A percentile compares a stretch with the other conserved stretches of the same genome.
These are phyloP conservation scores for Paraescarpia echinospica DNA, from an alignment of 1,140 invertebrate species.

Conservation along the genomic window DNA sequence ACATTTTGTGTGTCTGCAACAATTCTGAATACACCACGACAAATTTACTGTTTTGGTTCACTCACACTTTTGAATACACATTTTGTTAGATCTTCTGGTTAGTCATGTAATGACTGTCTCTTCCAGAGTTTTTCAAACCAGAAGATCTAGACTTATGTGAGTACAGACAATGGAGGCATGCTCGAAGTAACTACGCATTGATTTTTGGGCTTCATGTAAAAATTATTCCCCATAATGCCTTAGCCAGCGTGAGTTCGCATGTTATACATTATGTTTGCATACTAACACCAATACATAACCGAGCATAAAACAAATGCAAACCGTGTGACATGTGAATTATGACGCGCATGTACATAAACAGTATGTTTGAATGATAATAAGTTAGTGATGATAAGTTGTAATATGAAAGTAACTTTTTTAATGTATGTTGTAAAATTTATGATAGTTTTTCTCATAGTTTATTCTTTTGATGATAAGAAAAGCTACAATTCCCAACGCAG, in stretches of 20 bases:
- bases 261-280: neutral
- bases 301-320: neutral
- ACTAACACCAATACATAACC: neutral
- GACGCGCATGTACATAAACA: neutral
- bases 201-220: neutral
- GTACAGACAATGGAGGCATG: neutral
- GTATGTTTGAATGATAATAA: neutral
- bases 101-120: neutral
- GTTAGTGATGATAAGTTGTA: too few species aligned
- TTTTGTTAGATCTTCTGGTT: neutral
- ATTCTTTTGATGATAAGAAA: neutral
- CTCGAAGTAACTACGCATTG: neutral
- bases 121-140: constrained; percentile 9
- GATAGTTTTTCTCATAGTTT: neutral
- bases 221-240: neutral
- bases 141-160: neutral
- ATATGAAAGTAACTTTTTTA: too few species aligned
- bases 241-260: neutral
- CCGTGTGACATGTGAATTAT: neutral
- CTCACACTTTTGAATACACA: neutral
- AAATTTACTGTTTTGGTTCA: neutral
- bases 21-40: neutral
- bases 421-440: neutral
- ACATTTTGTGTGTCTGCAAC: neutral
- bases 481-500: neutral